Conservation (phyloP, 2,797 vertebrate species). For the Liparis tanakae region DNA sequence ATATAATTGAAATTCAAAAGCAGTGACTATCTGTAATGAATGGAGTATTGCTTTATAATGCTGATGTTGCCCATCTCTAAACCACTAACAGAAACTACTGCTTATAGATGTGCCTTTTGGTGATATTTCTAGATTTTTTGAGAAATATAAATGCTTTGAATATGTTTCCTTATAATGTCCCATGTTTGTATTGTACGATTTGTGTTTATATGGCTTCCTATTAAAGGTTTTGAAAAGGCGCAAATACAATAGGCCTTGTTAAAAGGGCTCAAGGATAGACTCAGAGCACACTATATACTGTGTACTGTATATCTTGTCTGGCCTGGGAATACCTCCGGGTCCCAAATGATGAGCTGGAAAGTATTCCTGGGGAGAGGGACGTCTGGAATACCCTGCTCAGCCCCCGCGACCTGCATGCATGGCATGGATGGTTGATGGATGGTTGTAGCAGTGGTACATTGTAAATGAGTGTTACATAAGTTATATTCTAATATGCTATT, state of each 20-base stretch:
- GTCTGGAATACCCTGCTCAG: background rate
- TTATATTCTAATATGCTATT: background rate
- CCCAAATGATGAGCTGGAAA: background rate
- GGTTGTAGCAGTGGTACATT: background rate
- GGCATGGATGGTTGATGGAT: background rate
- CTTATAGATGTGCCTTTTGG: background rate
- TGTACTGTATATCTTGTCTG: background rate
- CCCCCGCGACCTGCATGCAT: background rate
- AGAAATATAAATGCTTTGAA: background rate
- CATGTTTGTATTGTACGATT: background rate
- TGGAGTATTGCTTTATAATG: background rate
- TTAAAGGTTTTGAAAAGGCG: background rate
- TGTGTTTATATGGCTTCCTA: background rate
- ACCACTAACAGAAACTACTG: background rate
- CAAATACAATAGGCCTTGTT: background rate
- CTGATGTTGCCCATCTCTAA: conserved; percentile 7
- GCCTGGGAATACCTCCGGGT: background rate
- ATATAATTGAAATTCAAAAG: background rate
- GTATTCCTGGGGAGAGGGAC: background rate
- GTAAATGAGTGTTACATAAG: background rate
- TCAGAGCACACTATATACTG: background rate
- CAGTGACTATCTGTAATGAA: background rate
- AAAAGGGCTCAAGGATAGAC: background rate
- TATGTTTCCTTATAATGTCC: background rate
- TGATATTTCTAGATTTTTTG: background rate